Base-by-base conservation (phyloP, 2,888 invertebrate genomes). In the Drosophila barbarae region DNA sequence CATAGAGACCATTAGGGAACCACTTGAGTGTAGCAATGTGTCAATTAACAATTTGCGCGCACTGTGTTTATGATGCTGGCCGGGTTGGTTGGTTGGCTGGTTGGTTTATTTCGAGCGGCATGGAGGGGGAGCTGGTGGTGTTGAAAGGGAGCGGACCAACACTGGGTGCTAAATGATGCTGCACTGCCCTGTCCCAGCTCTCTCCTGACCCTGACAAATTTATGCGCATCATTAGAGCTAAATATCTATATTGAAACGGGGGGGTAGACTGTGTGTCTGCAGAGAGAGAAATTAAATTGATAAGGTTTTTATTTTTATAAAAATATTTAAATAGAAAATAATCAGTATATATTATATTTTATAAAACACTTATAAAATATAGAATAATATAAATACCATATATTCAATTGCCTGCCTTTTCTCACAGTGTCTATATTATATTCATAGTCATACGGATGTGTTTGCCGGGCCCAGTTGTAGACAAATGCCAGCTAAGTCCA, bases 21-120 rank as follows among this genome's bases (percentile, higher is more conserved):
- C 67, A 59, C 69, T 59, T 64, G 71, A 64, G 63, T 68, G 59
- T 63, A 47, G 51, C 75, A 80, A 80, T 74, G 84, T 78, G 84
- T 80, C 84, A 84, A 75, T 81, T 78, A 78, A 75, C 77, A 76
- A 68, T 77, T 82, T 76, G 74, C 65, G 59, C 76, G 61, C 81
- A 74, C 75, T 80, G 68, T 69, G 68, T 69, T 76, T 80, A 72
- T 69, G 82, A 63, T 39, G 44, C 18, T 54, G 63, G 71, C 56
- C 60, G 69, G 69, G 36, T 36, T 7, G 35, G 44, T 44, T 26
- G 15, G 38, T 69, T 18, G 69, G 36, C 15, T 7, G 15, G 38
- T 69, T 18, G 15, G 38, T 69, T 18, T 26, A 26, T 26, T 26
- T 7, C 26, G 26, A 26, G 7, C 23, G 23, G 23, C 23, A 23